Percentiles rank a stretch among this genome's conserved stretches.
phyloP scores from a whole-genome alignment of 2,888 invertebrate genomes.

The Ophion ventricosus region DNA sequence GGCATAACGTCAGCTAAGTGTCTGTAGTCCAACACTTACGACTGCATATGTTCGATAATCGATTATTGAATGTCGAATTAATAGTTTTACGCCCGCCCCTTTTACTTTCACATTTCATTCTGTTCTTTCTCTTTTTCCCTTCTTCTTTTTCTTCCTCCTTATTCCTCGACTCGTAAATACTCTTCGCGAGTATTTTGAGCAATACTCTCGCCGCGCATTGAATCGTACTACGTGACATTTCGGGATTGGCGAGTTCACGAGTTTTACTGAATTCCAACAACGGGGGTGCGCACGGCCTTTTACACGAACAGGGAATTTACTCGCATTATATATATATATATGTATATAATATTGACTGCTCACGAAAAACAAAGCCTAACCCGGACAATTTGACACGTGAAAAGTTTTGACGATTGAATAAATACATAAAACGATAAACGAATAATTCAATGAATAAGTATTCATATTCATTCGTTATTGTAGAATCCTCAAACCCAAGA shows the following conservation, averaged over 20 bases:
- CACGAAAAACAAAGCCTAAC: neutral
- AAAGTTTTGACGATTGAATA: too few species aligned
- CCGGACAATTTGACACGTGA: neutral
- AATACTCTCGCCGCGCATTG: constrained; percentile 29
- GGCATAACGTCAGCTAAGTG: too few species aligned
- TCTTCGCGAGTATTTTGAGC: constrained; percentile 36
- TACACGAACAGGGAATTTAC: constrained; percentile 66
- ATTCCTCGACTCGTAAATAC: constrained; percentile 15
- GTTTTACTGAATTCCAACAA: constrained; percentile 74
- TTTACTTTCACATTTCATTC: constrained; percentile 45
- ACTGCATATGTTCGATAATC: constrained; percentile 33
- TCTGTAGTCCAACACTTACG: neutral
- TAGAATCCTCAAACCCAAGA: too few species aligned
- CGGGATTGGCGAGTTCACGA: constrained; percentile 74
- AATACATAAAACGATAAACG: too few species aligned
- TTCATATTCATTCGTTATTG: too few species aligned
- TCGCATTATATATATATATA: constrained; percentile 44
- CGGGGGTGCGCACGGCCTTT: constrained; percentile 75
- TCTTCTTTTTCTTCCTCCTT: neutral
- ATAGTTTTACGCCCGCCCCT: constrained; percentile 49
- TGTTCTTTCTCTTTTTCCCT: constrained; percentile 27
- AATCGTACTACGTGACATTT: constrained; percentile 77
- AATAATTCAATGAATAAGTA: too few species aligned
- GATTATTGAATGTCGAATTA: constrained; percentile 49
- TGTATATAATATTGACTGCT: constrained; percentile 4